Conservation (phyloP, 1,140 invertebrate genomes). For the Phthorimaea operculella region DNA sequence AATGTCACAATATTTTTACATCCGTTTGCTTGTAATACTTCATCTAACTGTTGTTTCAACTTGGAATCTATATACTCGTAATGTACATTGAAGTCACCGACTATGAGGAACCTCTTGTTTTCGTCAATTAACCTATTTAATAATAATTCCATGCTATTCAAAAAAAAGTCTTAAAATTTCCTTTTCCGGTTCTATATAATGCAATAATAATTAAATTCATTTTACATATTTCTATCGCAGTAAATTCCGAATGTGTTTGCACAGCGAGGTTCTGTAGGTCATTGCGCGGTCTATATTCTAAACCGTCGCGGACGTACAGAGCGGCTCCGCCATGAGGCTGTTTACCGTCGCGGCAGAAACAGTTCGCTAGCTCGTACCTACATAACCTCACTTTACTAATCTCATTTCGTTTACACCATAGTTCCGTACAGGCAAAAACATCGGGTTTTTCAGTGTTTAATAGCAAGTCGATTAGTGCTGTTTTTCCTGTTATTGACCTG, state of each 20-base stretch:
- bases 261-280: not conserved
- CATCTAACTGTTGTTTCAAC: not conserved
- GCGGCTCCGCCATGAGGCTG: not conserved
- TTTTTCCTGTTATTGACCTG: not conserved
- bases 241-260: not conserved
- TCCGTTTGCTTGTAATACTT: not conserved
- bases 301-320: not conserved
- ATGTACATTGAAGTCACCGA: not conserved
- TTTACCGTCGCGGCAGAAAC: not conserved
- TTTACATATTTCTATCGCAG: not conserved
- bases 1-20: not conserved
- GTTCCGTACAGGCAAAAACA: not conserved
- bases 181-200: not conserved
- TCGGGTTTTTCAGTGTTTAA: not conserved
- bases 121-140: not conserved
- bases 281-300: not conserved
- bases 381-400: not conserved
- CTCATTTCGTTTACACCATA: not conserved
- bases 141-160: not conserved
- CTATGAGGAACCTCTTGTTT: not conserved
- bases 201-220: slow-evolving; percentile 1
- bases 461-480: not conserved
- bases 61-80: not conserved
- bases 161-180: not conserved
- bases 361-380: not conserved